Evolutionary conservation across 2,797 vertebrate species (phyloP).

Genomic region (Caiman crocodilus): DNA sequence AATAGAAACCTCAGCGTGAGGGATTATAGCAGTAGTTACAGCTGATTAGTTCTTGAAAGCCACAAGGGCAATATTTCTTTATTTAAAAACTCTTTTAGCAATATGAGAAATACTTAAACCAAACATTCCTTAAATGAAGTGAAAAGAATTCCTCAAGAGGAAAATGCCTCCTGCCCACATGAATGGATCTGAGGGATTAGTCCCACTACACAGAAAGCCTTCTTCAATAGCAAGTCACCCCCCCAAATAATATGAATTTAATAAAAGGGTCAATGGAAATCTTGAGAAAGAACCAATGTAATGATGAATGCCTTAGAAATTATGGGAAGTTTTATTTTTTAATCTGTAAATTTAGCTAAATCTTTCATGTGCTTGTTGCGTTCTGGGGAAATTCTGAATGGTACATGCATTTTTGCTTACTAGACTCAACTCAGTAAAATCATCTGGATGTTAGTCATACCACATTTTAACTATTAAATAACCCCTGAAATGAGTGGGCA

Average conservation of each 20-base stretch:
- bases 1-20: not conserved
- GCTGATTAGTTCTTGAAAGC: not conserved
- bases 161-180: not conserved
- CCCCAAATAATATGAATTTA: not conserved
- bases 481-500: not conserved
- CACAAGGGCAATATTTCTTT: not conserved
- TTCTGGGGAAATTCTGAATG: not conserved
- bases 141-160: conserved; percentile 6
- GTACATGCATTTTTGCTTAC: not conserved
- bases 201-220: not conserved
- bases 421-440: not conserved
- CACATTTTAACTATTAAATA: not conserved
- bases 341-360: not conserved
- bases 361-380: not conserved
- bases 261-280: not conserved
- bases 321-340: not conserved
- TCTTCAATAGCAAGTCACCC: not conserved
- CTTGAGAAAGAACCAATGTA: not conserved
- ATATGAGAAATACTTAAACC: not conserved
- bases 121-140: not conserved
- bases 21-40: not conserved
- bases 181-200: conserved; percentile 1
- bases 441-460: not conserved
- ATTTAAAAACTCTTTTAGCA: not conserved
- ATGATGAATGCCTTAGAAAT: not conserved